phyloP scores from a whole-genome alignment of 2,888 invertebrate species.

The Parthenolecanium corni region DNA sequence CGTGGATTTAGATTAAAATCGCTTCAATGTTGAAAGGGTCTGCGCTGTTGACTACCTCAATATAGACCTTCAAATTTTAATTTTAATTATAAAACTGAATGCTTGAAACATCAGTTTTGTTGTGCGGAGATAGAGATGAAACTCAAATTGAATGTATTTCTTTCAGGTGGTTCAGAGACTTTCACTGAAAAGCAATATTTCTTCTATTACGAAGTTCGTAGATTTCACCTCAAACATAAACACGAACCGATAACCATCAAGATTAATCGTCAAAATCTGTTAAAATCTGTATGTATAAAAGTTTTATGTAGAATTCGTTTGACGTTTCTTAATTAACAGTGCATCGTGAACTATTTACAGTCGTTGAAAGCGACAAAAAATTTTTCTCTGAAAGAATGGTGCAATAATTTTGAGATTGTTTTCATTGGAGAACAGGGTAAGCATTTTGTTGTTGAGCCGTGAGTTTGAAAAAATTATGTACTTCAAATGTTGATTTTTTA shows the following conservation, averaged over 20 bases:
- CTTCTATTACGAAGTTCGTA: conserved; percentile 70
- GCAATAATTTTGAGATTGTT: conserved; percentile 81
- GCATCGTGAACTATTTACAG: conserved; percentile 39
- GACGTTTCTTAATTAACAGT: too few relatives aligned
- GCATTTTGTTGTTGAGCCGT: neutral
- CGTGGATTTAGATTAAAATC: too few relatives aligned
- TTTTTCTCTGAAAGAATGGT: conserved; percentile 84
- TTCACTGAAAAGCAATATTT: conserved; percentile 75
- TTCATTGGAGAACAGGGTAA: conserved; percentile 85
- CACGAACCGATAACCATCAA: conserved; percentile 76
- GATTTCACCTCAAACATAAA: conserved; percentile 73
- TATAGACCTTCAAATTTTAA: too few relatives aligned
- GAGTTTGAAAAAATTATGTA: neutral
- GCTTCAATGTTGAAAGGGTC: too few relatives aligned
- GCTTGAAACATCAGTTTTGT: too few relatives aligned
- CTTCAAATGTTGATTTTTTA: neutral
- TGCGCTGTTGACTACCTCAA: too few relatives aligned
- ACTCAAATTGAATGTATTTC: too few relatives aligned
- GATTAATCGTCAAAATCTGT: conserved; percentile 64
- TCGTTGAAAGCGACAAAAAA: conserved; percentile 73
- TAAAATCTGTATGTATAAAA: conserved; percentile 56
- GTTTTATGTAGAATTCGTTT: too few relatives aligned
- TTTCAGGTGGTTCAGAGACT: conserved; percentile 74
- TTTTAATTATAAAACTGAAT: too few relatives aligned
- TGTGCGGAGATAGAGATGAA: too few relatives aligned